Base-by-base conservation (phyloP, 2,113 vertebrate species). In the Odontophorus gujanensis region DNA sequence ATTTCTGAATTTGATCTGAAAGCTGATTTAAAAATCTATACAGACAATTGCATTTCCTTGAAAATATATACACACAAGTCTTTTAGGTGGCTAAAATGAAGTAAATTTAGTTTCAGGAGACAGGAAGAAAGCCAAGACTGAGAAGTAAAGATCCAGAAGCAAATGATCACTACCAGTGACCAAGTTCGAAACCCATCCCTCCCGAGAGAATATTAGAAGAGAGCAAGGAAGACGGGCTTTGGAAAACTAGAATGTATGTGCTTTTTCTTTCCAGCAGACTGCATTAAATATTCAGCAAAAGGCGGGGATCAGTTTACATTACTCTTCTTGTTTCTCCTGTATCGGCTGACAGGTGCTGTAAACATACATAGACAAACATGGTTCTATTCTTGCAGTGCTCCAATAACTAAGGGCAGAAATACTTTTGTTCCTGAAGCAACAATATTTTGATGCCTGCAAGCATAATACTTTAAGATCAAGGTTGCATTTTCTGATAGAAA, bases 11-110 rank as follows among this genome's bases (percentile, higher is more conserved):
- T 98, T 97, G 97, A 99, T 98, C 98, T 98, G 98, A 98, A 98
- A 98, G 97, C 97, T 97, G 97, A 98, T 98, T 98, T 98, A 98
- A 98, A 99, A 99, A 99, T 98, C 98, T 93, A 99, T 99, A 98
- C 45, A 89, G 97, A 92, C 97, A 98, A 99, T 98, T 97, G 97
- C 97, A 98, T 99, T 98, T 98, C 96, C 97, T 91, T 98, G 98
- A 98, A 99, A 99, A 98, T 98, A 99, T 98, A 99, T 98, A 98
- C 98, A 99, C 97, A 98, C 98, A 98, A 98, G 98, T 98, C 98
- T 98, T 93, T 97, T 98, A 99, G 98, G 98, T 99, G 98, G 97
- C 98, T 98, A 98, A 98, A 98, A 98, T 98, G 98, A 98, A 98
- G 98, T 97, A 98, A 99, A 99, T 98, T 98, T 97, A 96, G 97